Evolutionary conservation across 2,888 invertebrate genomes (phyloP).

Genomic region (Cephus pulcher): DNA sequence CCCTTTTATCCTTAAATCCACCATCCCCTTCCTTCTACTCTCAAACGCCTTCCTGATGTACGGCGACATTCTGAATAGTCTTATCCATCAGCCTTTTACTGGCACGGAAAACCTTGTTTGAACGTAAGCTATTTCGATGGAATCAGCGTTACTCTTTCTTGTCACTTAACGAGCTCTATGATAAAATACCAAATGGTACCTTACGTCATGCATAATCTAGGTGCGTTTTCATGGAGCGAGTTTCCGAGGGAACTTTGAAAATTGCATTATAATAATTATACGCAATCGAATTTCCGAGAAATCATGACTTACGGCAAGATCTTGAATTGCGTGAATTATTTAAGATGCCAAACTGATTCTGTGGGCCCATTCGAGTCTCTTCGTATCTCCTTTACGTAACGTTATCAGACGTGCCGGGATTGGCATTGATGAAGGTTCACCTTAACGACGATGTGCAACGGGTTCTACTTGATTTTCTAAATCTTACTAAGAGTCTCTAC

Average conservation of each 20-base stretch:
- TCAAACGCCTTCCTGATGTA: slow-evolving; percentile 39
- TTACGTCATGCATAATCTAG: background rate
- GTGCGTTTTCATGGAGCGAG: background rate
- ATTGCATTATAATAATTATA: background rate
- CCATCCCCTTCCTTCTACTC: slow-evolving; percentile 20
- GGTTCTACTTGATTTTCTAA: background rate
- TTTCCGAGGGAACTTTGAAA: background rate
- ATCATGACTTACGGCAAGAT: background rate
- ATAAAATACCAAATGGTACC: background rate
- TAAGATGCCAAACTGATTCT: background rate
- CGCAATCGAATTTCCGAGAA: background rate
- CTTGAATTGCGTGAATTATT: background rate
- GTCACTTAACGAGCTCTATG: slow-evolving; percentile 17
- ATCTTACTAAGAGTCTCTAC: background rate
- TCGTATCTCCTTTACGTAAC: background rate
- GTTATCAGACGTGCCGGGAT: background rate
- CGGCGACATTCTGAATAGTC: slow-evolving; percentile 45
- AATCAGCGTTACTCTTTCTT: slow-evolving; percentile 51
- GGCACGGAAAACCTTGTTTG: slow-evolving; percentile 38
- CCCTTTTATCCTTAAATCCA: slow-evolving; percentile 33
- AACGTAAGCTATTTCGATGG: slow-evolving; percentile 37
- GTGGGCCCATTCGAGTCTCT: background rate
- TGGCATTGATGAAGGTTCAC: slow-evolving; percentile 1
- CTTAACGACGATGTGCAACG: background rate
- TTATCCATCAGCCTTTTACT: slow-evolving; percentile 48